Conservation (phyloP, 2,113 vertebrate species). For the Myrmophylax atrothorax region DNA sequence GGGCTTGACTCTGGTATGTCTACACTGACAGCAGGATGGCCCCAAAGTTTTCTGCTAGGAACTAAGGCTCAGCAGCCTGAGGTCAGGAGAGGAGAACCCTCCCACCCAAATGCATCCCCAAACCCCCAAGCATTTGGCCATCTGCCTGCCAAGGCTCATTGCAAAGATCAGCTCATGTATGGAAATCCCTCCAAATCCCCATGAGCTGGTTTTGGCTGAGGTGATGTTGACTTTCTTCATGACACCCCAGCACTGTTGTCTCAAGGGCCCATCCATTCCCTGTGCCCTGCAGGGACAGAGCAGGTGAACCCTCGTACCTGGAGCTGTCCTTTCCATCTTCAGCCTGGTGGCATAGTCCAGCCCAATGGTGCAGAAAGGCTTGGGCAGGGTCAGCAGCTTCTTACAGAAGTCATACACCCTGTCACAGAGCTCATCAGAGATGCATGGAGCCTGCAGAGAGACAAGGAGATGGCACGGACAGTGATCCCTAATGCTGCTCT, state of each 20-base stretch:
- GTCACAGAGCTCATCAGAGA: constrained; percentile 86
- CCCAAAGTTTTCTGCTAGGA: neutral
- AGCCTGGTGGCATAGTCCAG: constrained; percentile 83
- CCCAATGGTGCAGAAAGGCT: constrained; percentile 88
- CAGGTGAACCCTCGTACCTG: constrained; percentile 70
- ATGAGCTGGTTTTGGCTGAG: neutral
- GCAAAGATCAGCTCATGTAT: neutral
- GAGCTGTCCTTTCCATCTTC: constrained; percentile 79
- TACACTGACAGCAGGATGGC: neutral
- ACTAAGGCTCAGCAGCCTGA: neutral
- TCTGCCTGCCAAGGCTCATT: neutral
- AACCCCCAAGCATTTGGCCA: neutral
- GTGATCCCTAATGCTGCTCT: neutral
- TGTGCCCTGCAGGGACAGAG: rapidly evolving
- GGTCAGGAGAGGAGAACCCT: neutral
- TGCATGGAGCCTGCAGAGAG: constrained; percentile 77
- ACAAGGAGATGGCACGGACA: neutral
- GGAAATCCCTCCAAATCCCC: neutral
- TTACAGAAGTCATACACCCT: constrained; percentile 88
- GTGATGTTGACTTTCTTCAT: neutral
- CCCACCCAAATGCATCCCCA: neutral
- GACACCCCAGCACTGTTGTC: rapidly evolving
- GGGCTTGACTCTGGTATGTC: neutral
- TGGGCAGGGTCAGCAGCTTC: constrained; percentile 85
- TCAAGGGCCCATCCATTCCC: rapidly evolving